These are phyloP conservation scores for Onthophagus taurus DNA, from an alignment of 1,140 invertebrate genomes.

Conservation along the genomic window DNA sequence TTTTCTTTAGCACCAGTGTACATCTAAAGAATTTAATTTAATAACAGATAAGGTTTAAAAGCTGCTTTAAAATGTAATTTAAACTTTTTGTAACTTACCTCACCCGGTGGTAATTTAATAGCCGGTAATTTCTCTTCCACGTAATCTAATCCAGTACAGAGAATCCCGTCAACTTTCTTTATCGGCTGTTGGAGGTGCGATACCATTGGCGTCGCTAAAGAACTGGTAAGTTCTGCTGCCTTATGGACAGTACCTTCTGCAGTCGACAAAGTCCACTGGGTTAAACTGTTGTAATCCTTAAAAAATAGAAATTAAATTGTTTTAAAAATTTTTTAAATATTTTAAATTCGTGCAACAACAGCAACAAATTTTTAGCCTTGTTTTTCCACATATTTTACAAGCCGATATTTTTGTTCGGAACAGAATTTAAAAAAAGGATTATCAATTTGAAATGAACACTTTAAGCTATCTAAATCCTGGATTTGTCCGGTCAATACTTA, in stretches of 20 bases:
- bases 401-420: too few relatives aligned
- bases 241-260: slow-evolving; percentile 43
- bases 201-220: slow-evolving; percentile 42
- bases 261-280: slow-evolving; percentile 45
- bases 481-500: too few relatives aligned
- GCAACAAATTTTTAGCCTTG: too few relatives aligned
- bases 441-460: too few relatives aligned
- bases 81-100: slow-evolving; percentile 35
- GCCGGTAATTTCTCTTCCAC: slow-evolving; percentile 41
- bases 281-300: slow-evolving; percentile 45
- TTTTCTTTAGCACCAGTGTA: slow-evolving; percentile 47
- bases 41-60: not conserved
- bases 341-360: too few relatives aligned
- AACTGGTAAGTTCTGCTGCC: slow-evolving; percentile 40
- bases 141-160: slow-evolving; percentile 42
- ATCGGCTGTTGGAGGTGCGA: slow-evolving; percentile 40
- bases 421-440: too few relatives aligned
- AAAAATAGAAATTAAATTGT: slow-evolving; percentile 14
- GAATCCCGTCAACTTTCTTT: slow-evolving; percentile 39
- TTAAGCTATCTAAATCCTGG: too few relatives aligned
- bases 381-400: too few relatives aligned
- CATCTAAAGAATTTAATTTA: slow-evolving; percentile 36
- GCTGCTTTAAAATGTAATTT: not conserved
- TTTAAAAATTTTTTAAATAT: too few relatives aligned
- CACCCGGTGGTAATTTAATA: slow-evolving; percentile 38